Evolutionary conservation across 2,797 vertebrate genomes (phyloP).

Genomic region (Parauchenoglanis punctatus): DNA sequence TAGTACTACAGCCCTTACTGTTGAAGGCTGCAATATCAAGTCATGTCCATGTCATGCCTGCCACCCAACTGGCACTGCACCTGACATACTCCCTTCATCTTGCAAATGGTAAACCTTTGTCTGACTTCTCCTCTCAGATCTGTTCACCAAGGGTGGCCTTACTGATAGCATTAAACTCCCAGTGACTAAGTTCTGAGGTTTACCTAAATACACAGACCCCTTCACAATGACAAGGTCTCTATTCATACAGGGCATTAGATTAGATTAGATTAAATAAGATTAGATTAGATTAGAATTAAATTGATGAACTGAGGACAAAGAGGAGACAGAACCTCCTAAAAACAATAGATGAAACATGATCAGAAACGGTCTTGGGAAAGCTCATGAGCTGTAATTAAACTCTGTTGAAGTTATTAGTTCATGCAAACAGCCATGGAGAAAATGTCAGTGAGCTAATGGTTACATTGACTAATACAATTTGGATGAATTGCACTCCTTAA

Average conservation of each 20-base stretch:
- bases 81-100: background rate
- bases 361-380: background rate
- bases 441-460: conserved; percentile 4
- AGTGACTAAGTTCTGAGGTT: background rate
- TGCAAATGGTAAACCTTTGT: background rate
- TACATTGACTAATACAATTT: background rate
- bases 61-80: background rate
- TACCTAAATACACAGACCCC: background rate
- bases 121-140: background rate
- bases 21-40: background rate
- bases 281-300: conserved; percentile 5
- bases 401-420: background rate
- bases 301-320: conserved; percentile 11
- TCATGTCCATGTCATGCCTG: background rate
- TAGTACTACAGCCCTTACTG: background rate
- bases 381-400: conserved; percentile 31
- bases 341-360: background rate
- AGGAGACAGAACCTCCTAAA: background rate
- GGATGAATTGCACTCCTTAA: background rate
- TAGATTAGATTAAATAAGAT: too few species aligned
- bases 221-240: background rate
- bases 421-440: background rate
- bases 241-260: background rate
- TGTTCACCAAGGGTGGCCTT: background rate
- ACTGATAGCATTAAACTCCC: background rate